phyloP scores from a whole-genome alignment of 2,888 invertebrate species.

The Minunthozetes semirufus region DNA sequence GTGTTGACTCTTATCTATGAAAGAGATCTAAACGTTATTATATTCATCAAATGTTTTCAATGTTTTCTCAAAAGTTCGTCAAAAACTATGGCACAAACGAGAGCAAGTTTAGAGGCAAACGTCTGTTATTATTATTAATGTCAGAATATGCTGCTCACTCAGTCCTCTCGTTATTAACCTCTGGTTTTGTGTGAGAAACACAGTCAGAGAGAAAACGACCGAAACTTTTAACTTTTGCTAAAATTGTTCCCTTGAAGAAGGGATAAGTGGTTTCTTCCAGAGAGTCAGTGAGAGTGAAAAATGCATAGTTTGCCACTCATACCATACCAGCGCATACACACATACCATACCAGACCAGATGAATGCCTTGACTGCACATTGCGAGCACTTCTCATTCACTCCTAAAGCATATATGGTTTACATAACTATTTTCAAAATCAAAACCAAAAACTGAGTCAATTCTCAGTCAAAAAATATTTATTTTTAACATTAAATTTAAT shows the following conservation, averaged over 20 bases:
- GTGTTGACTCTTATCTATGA: not conserved
- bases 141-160: not conserved
- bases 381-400: not conserved
- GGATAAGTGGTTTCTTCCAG: slow-evolving; percentile 25
- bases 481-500: not conserved
- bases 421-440: not conserved
- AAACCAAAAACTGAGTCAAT: not conserved
- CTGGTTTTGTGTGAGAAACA: not conserved
- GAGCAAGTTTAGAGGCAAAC: not conserved
- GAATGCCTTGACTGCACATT: not conserved
- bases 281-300: not conserved
- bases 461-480: not conserved
- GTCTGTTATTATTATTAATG: not conserved
- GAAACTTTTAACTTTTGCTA: not conserved
- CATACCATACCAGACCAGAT: not conserved
- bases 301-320: not conserved
- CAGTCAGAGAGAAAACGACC: too few species aligned
- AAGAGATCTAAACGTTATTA: not conserved
- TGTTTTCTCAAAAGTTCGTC: not conserved
- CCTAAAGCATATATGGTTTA: not conserved
- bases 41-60: not conserved
- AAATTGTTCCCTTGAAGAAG: slow-evolving; percentile 27
- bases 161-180: not conserved
- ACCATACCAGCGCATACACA: not conserved
- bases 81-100: not conserved